A percentile compares a stretch with the other conserved stretches of the same genome.
Evolutionary conservation across 2,888 invertebrate species (phyloP).

Genomic region (Lasioglossum calceatum): DNA sequence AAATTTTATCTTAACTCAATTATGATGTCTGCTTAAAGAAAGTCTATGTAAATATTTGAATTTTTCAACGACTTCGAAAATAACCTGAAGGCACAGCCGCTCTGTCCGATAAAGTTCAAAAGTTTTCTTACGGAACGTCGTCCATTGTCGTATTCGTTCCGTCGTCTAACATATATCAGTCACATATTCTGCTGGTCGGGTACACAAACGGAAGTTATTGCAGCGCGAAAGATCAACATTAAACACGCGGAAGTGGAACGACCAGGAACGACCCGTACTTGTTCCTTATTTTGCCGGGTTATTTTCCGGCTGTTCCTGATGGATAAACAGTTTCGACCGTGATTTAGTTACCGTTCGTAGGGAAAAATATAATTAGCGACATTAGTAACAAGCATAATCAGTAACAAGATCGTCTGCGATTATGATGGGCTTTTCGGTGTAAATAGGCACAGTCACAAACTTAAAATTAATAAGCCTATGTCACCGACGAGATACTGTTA

Average conservation of each 20-base stretch:
- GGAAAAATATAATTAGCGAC: neutral
- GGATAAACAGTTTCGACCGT: neutral
- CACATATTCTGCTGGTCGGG: neutral
- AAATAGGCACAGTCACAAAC: too few species aligned
- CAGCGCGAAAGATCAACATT: constrained; percentile 8
- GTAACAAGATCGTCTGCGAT: too few species aligned
- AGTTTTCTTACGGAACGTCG: neutral
- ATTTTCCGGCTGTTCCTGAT: neutral
- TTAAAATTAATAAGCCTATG: too few species aligned
- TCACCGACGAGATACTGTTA: too few species aligned
- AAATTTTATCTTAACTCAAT: neutral
- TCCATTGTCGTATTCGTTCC: neutral
- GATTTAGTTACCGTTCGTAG: neutral
- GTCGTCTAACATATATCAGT: constrained; percentile 16
- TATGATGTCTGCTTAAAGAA: neutral
- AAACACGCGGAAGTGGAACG: constrained; percentile 7
- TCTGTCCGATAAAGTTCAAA: constrained; percentile 48
- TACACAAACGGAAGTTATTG: constrained; percentile 15
- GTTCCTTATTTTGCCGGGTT: neutral
- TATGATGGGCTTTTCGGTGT: too few species aligned
- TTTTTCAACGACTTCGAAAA: neutral
- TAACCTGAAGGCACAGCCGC: neutral
- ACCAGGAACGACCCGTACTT: neutral
- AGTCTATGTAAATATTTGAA: too few species aligned
- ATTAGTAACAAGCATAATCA: too few species aligned